Conservation (phyloP, 2,888 invertebrate genomes). For the Selenia dentaria region DNA sequence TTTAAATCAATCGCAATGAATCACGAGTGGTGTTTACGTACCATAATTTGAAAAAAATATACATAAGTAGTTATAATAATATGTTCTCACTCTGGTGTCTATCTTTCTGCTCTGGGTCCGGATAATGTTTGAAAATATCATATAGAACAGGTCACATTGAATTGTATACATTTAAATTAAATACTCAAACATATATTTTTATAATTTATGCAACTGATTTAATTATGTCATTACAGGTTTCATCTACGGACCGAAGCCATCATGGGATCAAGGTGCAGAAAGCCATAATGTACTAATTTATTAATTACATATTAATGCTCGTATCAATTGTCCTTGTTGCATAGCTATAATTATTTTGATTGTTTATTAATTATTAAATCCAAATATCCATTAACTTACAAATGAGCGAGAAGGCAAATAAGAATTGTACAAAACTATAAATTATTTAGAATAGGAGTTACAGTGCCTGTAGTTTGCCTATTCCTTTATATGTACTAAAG, state of each 20-base stretch:
- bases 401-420: slow-evolving; percentile 1
- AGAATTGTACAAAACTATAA: slow-evolving; percentile 18
- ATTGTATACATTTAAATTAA: too few species aligned
- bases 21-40: too few species aligned
- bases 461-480: neutral
- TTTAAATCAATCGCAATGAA: too few species aligned
- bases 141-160: too few species aligned
- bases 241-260: neutral
- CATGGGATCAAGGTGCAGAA: slow-evolving; percentile 14
- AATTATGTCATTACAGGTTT: slow-evolving; percentile 26
- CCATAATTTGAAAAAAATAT: too few species aligned
- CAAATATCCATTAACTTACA: neutral
- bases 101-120: too few species aligned
- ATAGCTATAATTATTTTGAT: neutral
- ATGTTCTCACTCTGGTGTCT: too few species aligned
- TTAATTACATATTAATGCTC: neutral
- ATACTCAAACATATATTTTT: too few species aligned
- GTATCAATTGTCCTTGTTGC: slow-evolving; percentile 4
- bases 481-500: neutral
- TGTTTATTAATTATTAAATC: neutral
- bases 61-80: too few species aligned
- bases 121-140: too few species aligned
- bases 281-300: slow-evolving; percentile 24
- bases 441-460: slow-evolving; percentile 14
- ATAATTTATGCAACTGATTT: too few species aligned